Conservation (phyloP, 2,113 vertebrate genomes). For the Tricholaema leucomelas region DNA sequence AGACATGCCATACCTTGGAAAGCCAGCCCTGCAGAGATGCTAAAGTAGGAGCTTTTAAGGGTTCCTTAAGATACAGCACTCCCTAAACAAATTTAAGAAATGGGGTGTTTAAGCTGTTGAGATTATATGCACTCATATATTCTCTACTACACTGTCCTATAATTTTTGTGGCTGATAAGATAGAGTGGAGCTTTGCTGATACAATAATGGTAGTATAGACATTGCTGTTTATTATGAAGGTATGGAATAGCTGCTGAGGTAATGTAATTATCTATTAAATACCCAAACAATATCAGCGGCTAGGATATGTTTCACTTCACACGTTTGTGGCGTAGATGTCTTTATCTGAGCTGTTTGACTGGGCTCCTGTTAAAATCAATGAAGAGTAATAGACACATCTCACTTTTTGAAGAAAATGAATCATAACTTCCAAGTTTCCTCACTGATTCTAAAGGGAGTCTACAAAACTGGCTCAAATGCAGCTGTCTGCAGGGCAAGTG, state of each 20-base stretch:
- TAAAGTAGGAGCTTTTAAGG: conserved; percentile 3
- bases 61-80: background rate
- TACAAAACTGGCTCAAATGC: background rate
- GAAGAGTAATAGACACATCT: conserved; percentile 13
- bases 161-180: conserved; percentile 15
- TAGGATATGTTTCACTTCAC: conserved; percentile 31
- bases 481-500: background rate
- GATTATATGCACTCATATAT: background rate
- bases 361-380: conserved; percentile 4
- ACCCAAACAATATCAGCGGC: conserved; percentile 9
- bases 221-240: background rate
- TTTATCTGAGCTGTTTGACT: conserved; percentile 45
- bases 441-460: background rate
- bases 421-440: conserved; percentile 8
- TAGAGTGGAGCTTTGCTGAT: conserved; percentile 14
- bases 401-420: conserved; percentile 34
- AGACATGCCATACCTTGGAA: background rate
- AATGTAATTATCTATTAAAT: conserved; percentile 44
- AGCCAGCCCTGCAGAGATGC: background rate
- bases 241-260: conserved; percentile 37
- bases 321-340: background rate
- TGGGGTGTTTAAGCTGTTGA: background rate
- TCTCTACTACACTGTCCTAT: background rate
- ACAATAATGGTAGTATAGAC: background rate
- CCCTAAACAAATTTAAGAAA: background rate